Base-by-base conservation (phyloP, 2,888 invertebrate genomes). In the Leistus spinibarbis region DNA sequence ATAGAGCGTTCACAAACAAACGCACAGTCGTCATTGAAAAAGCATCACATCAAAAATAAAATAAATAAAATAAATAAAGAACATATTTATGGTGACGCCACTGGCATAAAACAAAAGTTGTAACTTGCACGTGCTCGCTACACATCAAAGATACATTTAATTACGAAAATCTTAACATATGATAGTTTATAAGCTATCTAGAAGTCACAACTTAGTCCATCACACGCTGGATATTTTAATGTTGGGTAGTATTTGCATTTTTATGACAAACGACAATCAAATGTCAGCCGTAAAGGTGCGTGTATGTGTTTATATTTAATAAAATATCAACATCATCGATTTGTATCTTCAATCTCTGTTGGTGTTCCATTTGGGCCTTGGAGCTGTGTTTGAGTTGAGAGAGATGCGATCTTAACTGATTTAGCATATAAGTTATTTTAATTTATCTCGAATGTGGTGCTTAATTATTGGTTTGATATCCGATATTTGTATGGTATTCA, bases 241-340 rank as follows among this genome's bases (percentile, higher is more conserved):
- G 53, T 54, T 53, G 20, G 54, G 40, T 5, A 7, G 20, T 16
- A 67, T 67, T 67, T 67, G 67, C 67, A 67, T 67, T 54, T 67
- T 67, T 67, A 67, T 67, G 67, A 67, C 67, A 67, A 67, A 67
- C 67, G 54, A 67, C 67, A 67, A 67, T 67, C 67, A 67, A 67
- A 67, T 67, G 67, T 67, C 67, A 54, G 67, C 67, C 22, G 54
- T 67, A 67, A 40, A 40, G 40, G 5, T 40, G 40, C 40, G 40
- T 40, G 40, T n/a, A n/a, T n/a, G n/a, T 40, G 40, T 40, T 40
- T 40, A 40, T 40, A 40, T 40, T 40, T 40, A 40, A 40, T 40
- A 40, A 40, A 40, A 40, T 40, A 40, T 40, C 40, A 40, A 40
- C 40, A 40, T 40, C 40, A 40, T 40, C 40, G 40, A 40, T 40